Evolutionary conservation across 2,797 vertebrate genomes (phyloP), one percentile per base, ranked within the genome.

Genomic region (Lacerta agilis): DNA sequence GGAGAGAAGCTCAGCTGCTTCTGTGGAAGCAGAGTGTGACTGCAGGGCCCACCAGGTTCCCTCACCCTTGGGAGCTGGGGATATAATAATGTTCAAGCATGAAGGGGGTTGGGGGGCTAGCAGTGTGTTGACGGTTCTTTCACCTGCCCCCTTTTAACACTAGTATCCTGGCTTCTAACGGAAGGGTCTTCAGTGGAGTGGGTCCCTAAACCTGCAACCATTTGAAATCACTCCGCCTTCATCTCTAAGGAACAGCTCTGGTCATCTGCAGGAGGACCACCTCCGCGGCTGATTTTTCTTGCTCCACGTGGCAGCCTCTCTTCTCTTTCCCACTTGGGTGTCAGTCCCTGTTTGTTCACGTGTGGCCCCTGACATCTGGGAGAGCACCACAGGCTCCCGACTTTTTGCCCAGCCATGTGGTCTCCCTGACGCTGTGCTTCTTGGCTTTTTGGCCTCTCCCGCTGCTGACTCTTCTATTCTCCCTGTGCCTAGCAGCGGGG

Each of bases 401-500:
- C n/a, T 29, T 69, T 61, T 29, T 36, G 33, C 38, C 73, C 87
- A 75, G 29, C 18, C 61, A 15, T 20, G 36, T 49, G 67, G 82
- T 45, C 67, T 85, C 77, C n/a, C 27, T 38, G 38, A 38, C 25
- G 55, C 55, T 55, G 25, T 27, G 15, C 76, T 49, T 36, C 2
- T 41, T 18, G 67, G 76, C 76, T 76, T 75, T n/a, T 58, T 72
- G 55, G 64, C 67, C 55, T 67, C 69, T 67, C 87, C 83, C n/a
- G 83, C 29, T 33, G 41, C 81, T 33, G 81, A 64, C 43, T 72
- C 82, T 71, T 84, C 64, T 67, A 6, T n/a, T 69, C 71, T 66
- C 69, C 71, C 58, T 38, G 78, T 81, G 83, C 88, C 83, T 41
- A 38, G 69, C 77, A 76, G 78, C 49, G 64, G 78, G 43, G 43